Conservation (phyloP, 2,888 invertebrate genomes). For the Deilephila porcellus region DNA sequence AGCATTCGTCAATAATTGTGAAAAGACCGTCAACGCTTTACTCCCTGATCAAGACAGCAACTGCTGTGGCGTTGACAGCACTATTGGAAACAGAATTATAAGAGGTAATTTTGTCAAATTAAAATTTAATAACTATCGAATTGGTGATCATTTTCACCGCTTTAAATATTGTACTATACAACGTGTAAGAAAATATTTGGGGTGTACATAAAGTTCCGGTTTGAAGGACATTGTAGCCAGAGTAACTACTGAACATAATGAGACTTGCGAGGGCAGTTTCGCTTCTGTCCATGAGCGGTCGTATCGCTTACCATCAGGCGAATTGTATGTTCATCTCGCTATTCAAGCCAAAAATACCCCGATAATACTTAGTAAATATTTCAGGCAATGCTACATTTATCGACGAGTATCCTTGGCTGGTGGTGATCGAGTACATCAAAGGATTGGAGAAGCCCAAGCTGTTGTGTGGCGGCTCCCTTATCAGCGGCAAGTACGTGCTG, state of each 20-base stretch:
- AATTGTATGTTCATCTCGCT: too few species aligned
- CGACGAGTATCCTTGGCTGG: slow-evolving; percentile 84
- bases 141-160: too few species aligned
- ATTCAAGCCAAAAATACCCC: too few species aligned
- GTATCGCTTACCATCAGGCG: too few species aligned
- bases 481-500: slow-evolving; percentile 78
- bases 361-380: slow-evolving; percentile 23
- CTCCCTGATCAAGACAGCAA: slow-evolving; percentile 53
- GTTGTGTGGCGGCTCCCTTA: slow-evolving; percentile 80
- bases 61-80: slow-evolving; percentile 60
- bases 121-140: too few species aligned
- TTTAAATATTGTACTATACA: too few species aligned
- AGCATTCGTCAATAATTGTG: slow-evolving; percentile 9
- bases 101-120: slow-evolving; percentile 39
- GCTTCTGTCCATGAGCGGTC: too few species aligned
- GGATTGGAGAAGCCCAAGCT: slow-evolving; percentile 52
- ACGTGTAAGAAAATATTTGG: too few species aligned
- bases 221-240: too few species aligned
- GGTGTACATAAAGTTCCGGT: too few species aligned
- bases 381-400: slow-evolving; percentile 63
- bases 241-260: too few species aligned
- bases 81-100: slow-evolving; percentile 52
- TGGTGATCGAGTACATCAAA: slow-evolving; percentile 69
- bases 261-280: too few species aligned
- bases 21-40: slow-evolving; percentile 42